Conservation (phyloP, 1,140 invertebrate genomes). For the Conus ventricosus region DNA sequence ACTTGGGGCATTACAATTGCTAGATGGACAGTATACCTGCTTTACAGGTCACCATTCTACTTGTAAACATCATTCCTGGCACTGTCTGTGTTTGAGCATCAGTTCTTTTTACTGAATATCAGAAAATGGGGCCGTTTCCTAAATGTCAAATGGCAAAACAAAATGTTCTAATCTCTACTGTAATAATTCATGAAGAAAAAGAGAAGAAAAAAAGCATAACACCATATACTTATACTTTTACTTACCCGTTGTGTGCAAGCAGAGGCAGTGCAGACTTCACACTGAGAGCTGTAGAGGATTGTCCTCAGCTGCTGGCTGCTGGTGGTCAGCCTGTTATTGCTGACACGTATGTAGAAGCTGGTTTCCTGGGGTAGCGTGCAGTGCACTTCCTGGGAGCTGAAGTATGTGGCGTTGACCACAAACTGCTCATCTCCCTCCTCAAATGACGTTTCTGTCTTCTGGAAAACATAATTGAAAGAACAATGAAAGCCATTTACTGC, state of each 20-base stretch:
- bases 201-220: neutral
- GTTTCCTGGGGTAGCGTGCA: conserved; percentile 36
- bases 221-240: neutral
- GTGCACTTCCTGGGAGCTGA: conserved; percentile 40
- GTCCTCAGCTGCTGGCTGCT: conserved; percentile 33
- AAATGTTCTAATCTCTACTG: no score
- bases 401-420: conserved; percentile 48
- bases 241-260: conserved; percentile 51
- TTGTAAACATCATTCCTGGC: no score
- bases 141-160: no score
- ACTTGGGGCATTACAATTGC: no score
- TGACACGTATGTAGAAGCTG: conserved; percentile 44
- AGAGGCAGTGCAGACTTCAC: conserved; percentile 46
- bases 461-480: neutral
- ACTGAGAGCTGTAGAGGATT: conserved; percentile 52
- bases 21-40: no score
- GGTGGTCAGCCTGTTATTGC: conserved; percentile 45
- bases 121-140: no score
- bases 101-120: no score
- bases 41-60: no score
- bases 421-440: conserved; percentile 20
- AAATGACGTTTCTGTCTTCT: conserved; percentile 37
- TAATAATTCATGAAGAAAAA: neutral
- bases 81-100: no score
- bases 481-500: neutral